Percentiles rank a stretch among this genome's conserved stretches.
These are phyloP conservation scores for Coptotermes formosanus DNA, from an alignment of 1,140 invertebrate genomes.

Conservation along the genomic window DNA sequence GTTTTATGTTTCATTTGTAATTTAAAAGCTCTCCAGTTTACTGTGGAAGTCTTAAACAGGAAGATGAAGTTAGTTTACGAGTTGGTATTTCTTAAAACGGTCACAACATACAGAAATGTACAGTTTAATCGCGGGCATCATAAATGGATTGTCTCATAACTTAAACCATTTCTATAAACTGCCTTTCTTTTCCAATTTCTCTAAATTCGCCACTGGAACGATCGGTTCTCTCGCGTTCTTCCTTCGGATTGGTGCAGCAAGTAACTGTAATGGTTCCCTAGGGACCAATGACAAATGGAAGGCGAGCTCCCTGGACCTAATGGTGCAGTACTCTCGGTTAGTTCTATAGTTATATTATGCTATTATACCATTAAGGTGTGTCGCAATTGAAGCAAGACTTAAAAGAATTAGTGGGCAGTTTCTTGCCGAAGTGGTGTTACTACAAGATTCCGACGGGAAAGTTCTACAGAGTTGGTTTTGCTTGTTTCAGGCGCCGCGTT, in stretches of 20 bases:
- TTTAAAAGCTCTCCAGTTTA: too few species aligned
- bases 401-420: background rate
- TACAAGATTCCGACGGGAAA: background rate
- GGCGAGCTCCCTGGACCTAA: background rate
- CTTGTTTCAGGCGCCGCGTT: background rate
- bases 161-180: background rate
- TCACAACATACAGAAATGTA: background rate
- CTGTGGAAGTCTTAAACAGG: too few species aligned
- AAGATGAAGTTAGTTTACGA: background rate
- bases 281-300: slow-evolving; percentile 9
- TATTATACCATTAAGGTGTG: slow-evolving; percentile 12
- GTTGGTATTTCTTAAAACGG: background rate
- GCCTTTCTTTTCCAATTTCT: background rate
- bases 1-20: too few species aligned
- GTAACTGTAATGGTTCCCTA: background rate
- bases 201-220: background rate
- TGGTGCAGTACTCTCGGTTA: background rate
- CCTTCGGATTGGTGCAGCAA: background rate
- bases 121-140: background rate
- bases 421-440: background rate
- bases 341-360: slow-evolving; percentile 13
- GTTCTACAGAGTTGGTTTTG: background rate
- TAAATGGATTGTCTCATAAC: background rate
- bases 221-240: background rate
- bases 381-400: background rate